Evolutionary conservation across 2,888 invertebrate species (phyloP), one percentile per base, ranked within the genome.

Genomic region (Epiblema foenella): DNA sequence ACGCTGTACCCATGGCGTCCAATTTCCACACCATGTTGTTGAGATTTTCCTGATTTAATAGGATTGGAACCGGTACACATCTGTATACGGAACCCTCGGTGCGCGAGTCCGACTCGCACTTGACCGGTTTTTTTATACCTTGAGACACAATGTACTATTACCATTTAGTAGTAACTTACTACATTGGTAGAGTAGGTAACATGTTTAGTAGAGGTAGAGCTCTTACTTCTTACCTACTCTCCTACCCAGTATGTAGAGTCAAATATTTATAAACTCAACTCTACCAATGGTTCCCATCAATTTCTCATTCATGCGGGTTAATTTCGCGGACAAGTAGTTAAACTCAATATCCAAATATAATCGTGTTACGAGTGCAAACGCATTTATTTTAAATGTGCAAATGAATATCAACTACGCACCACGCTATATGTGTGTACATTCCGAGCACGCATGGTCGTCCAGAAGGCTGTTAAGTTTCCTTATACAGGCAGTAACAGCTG

Each of bases 401-500:
- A 69, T 39, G 39, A 64, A 64, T 64, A 54, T 68, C 49, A 67
- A 51, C 12, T 24, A 67, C 39, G 52, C 29, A 33, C 33, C 33
- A 33, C 33, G 46, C 8, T 29, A 60, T 58, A 68, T 60, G 46
- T 52, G 52, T 64, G 57, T 66, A 29, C 56, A 71, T 62, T 67
- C 75, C 80, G 82, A 77, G 83, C 83, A 83, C 83, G 83, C 83
- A 79, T 81, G 82, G 80, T 79, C 77, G 76, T 75, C 78, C 66
- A 75, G 81, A 85, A 85, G 85, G 85, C 74, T 83, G 78, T 76
- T 77, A 74, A 79, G 79, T 77, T 80, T 79, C 81, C 79, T 78
- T 81, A 77, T 78, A 77, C 73, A 75, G 79, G 72, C 76, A 78
- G 73, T 66, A 77, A 77, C 78, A 78, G 64, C 46, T 64, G 68